Evolutionary conservation across 2,888 invertebrate species (phyloP).

Genomic region (Globia sparganii): DNA sequence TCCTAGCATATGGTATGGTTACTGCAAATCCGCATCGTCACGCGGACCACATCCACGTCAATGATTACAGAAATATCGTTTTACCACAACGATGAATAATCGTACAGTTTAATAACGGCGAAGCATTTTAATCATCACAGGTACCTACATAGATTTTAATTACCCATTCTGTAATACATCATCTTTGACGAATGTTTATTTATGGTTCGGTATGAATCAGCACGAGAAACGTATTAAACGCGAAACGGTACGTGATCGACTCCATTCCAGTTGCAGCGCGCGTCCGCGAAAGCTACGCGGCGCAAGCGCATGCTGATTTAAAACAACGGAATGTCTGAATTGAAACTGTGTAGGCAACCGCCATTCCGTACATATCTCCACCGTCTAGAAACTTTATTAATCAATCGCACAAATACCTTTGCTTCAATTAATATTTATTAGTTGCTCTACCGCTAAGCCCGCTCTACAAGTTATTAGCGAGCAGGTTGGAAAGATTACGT

Average conservation of each 20-base stretch:
- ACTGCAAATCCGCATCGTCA: slow-evolving; percentile 35
- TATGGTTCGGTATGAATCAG: slow-evolving; percentile 75
- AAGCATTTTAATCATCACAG: slow-evolving; percentile 52
- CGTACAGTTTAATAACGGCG: slow-evolving; percentile 44
- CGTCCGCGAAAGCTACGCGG: slow-evolving; percentile 80
- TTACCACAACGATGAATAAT: slow-evolving; percentile 48
- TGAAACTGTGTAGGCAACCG: slow-evolving; percentile 60
- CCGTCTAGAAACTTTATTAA: slow-evolving; percentile 57
- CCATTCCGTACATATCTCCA: slow-evolving; percentile 57
- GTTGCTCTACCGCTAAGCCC: slow-evolving; percentile 38
- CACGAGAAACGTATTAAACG: slow-evolving; percentile 68
- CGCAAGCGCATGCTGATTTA: slow-evolving; percentile 78
- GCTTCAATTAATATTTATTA: slow-evolving; percentile 54
- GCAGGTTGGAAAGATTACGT: slow-evolving; percentile 36
- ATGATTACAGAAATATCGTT: slow-evolving; percentile 49
- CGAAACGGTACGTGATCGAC: slow-evolving; percentile 79
- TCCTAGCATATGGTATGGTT: slow-evolving; percentile 24
- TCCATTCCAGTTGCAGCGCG: slow-evolving; percentile 74
- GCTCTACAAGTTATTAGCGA: slow-evolving; percentile 51
- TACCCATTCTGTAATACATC: slow-evolving; percentile 63
- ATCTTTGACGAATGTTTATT: slow-evolving; percentile 71
- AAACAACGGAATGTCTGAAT: slow-evolving; percentile 79
- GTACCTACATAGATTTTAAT: slow-evolving; percentile 62
- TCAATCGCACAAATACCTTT: slow-evolving; percentile 56
- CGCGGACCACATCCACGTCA: slow-evolving; percentile 43